A percentile compares a stretch with the other conserved stretches of the same genome.
These are phyloP conservation scores for Geopemphigus sp. DNA, from an alignment of 1,140 invertebrate genomes.

Conservation along the genomic window DNA sequence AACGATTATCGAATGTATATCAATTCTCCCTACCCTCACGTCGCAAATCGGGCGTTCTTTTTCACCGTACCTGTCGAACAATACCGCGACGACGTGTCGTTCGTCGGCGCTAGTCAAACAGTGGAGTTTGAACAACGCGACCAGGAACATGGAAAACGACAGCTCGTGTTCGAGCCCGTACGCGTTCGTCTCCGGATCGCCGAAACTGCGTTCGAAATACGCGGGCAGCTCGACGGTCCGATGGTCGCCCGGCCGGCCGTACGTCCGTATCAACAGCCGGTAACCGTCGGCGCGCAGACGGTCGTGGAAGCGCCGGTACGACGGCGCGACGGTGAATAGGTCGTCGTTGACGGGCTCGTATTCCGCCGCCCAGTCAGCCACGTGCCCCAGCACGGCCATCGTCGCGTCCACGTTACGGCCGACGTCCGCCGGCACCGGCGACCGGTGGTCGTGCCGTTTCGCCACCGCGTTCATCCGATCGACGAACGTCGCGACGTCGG, in stretches of 20 bases:
- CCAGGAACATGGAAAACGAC: slow-evolving; percentile 17
- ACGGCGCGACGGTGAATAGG: too few species aligned
- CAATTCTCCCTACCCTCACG: too few species aligned
- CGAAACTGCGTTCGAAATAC: neutral
- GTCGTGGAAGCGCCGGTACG: neutral
- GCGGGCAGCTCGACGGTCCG: neutral
- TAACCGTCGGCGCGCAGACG: neutral
- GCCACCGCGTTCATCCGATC: neutral
- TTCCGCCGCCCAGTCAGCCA: neutral
- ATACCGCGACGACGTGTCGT: neutral
- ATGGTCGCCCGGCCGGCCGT: neutral
- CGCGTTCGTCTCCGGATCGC: neutral
- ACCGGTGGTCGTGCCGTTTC: neutral
- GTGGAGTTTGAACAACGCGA: neutral
- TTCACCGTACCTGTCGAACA: slow-evolving; percentile 13
- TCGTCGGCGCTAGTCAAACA: neutral
- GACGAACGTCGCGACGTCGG: slow-evolving; percentile 12
- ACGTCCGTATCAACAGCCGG: neutral
- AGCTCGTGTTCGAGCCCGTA: slow-evolving; percentile 16
- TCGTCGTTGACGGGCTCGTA: too few species aligned
- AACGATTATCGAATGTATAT: too few species aligned
- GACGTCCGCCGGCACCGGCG: too few species aligned
- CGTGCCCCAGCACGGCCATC: neutral
- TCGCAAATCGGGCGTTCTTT: too few species aligned
- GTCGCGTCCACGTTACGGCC: too few species aligned